Percentiles rank a stretch among this genome's conserved stretches.
Conservation (phyloP, 2,797 vertebrate species). For the Cetoscarus ocellatus region DNA sequence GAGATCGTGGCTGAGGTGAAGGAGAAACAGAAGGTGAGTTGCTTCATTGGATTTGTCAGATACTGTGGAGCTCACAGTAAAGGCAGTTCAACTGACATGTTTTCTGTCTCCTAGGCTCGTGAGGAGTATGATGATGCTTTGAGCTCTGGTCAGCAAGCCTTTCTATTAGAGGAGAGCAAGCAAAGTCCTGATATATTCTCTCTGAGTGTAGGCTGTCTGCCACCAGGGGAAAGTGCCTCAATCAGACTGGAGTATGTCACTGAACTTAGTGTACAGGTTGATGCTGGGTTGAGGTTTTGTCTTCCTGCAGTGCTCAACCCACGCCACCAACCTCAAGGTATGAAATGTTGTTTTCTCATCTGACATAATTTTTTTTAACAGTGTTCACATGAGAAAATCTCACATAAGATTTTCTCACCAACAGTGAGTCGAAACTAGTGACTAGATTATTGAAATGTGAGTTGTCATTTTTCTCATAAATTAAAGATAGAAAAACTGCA, state of each 20-base stretch:
- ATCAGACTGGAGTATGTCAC: slow-evolving; percentile 86
- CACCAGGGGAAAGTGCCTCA: slow-evolving; percentile 81
- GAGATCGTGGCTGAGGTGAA: slow-evolving; percentile 85
- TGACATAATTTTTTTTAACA: not conserved
- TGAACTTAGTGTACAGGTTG: slow-evolving; percentile 86
- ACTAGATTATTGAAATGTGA: too few relatives aligned
- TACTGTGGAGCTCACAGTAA: not conserved
- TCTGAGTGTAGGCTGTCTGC: slow-evolving; percentile 83
- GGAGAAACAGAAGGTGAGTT: slow-evolving; percentile 84
- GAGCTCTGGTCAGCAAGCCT: slow-evolving; percentile 81
- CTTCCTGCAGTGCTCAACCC: slow-evolving; percentile 88
- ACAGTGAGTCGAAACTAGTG: too few relatives aligned
- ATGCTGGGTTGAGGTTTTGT: slow-evolving; percentile 84
- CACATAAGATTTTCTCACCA: too few relatives aligned
- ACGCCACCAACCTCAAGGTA: slow-evolving; percentile 84
- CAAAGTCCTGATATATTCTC: slow-evolving; percentile 84
- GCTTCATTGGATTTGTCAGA: not conserved
- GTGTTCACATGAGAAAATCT: too few relatives aligned
- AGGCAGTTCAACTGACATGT: not conserved
- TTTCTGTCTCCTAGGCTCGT: slow-evolving; percentile 66
- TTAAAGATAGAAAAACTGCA: too few relatives aligned
- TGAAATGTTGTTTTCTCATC: slow-evolving; percentile 5
- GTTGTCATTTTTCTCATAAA: too few relatives aligned
- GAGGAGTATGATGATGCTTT: slow-evolving; percentile 79
- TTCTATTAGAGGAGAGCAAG: slow-evolving; percentile 85